Evolutionary conservation across 1,140 invertebrate species (phyloP).

Genomic region (Zaprionus camerounensis): DNA sequence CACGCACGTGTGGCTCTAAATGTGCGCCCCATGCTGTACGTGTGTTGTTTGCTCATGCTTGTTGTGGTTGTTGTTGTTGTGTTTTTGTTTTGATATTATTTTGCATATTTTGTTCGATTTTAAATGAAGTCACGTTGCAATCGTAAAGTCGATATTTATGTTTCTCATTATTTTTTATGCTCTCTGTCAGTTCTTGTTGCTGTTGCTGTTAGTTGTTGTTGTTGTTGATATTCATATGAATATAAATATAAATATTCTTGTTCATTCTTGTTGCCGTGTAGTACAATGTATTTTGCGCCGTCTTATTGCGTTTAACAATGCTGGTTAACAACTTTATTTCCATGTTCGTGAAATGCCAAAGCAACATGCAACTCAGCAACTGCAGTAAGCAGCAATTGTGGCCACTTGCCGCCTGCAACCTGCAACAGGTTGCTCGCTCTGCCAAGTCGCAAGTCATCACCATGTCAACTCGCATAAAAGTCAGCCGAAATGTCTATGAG

Average conservation of each 20-base stretch:
- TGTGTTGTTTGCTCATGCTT: constrained; percentile 18
- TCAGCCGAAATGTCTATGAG: constrained; percentile 49
- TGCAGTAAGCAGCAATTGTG: constrained; percentile 1
- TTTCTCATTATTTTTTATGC: constrained; percentile 83
- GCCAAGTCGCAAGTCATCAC: constrained; percentile 45
- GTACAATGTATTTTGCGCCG: constrained; percentile 54
- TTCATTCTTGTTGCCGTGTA: constrained; percentile 26
- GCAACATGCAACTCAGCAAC: constrained; percentile 38
- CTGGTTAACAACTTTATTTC: constrained; percentile 65
- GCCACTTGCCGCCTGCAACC: constrained; percentile 20
- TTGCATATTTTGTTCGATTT: constrained; percentile 82
- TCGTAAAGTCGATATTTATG: constrained; percentile 81
- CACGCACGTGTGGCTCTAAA: constrained; percentile 65
- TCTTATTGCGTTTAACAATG: constrained; percentile 55
- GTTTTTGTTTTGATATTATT: constrained; percentile 56
- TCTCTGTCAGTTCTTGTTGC: constrained; percentile 53
- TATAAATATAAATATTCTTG: constrained; percentile 60
- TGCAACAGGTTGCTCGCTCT: constrained; percentile 1
- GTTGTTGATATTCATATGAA: constrained; percentile 37
- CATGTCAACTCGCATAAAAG: constrained; percentile 52
- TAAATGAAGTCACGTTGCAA: constrained; percentile 82
- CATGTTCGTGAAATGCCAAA: constrained; percentile 57
- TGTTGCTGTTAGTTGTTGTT: constrained; percentile 27
- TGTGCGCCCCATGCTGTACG: constrained; percentile 46
- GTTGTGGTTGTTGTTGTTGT: constrained; percentile 1